phyloP scores from a whole-genome alignment of 1,140 invertebrate species.

The Caenorhabditis inopinata region DNA sequence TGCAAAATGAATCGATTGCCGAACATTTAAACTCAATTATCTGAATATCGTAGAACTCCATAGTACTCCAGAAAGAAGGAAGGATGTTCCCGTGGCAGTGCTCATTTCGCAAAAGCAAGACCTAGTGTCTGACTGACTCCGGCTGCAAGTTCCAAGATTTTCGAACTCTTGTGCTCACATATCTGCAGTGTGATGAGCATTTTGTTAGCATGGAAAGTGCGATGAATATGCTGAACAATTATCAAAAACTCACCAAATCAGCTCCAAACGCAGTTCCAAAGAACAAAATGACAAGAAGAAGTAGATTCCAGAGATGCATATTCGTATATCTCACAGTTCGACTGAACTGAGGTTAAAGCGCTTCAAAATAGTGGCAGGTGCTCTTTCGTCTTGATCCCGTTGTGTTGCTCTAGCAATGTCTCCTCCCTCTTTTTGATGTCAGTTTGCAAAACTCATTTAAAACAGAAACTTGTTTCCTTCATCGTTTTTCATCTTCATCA shows the following conservation, averaged over 20 bases:
- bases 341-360: background rate
- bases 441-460: constrained; percentile 12
- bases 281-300: constrained; percentile 2
- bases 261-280: background rate
- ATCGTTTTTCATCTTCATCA: constrained; percentile 25
- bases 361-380: background rate
- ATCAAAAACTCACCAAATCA: constrained; percentile 6
- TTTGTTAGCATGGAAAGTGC: background rate
- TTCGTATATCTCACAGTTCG: background rate
- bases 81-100: too few species aligned
- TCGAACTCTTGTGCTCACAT: too few species aligned
- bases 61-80: too few species aligned
- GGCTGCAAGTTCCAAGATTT: too few species aligned
- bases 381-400: background rate
- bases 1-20: too few species aligned
- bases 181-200: too few species aligned
- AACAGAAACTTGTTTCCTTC: constrained; percentile 10
- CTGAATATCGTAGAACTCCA: too few species aligned
- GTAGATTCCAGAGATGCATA: constrained; percentile 4
- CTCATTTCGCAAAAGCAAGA: too few species aligned
- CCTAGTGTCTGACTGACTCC: too few species aligned
- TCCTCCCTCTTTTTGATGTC: constrained; percentile 2
- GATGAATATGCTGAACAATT: background rate
- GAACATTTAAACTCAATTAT: too few species aligned
- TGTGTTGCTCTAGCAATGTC: background rate